Evolutionary conservation across 2,888 invertebrate genomes (phyloP), one percentile per base, ranked within the genome.

Genomic region (Sthenelais limicola): DNA sequence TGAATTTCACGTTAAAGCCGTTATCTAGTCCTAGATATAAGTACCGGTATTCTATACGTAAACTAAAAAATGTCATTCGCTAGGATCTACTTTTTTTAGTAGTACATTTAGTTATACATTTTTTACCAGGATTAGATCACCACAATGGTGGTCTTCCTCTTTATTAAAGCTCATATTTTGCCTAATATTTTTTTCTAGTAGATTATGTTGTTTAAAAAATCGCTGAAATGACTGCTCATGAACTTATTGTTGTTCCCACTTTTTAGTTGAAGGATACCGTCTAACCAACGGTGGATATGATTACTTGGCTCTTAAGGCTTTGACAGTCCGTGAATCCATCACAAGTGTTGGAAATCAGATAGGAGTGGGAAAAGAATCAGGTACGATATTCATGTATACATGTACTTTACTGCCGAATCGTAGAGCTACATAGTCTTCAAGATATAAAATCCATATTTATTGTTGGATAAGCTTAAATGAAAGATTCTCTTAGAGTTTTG

Each of bases 361-460:
- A 82, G 99, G 99, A 47, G 95, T 98, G 43, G 99, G 99, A 52
- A 99, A 99, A 87, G 99, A 99, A 88, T 98, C 98, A 0, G 90
- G 88, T 88, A 78, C 71, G 71, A 54, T 26, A 28, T 15, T 43
- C 12, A 43, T 43, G 47, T 43, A 18, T 12, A 43, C 12, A 43
- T 12, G 47, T 43, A 15, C 47, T 18, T 15, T 43, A 18, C 12
- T 43, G 18, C 18, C 18, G 47, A 12, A 15, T 43, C 12, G 12
- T 43, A 18, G 12, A 15, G 47, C 18, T 12, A 15, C 18, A 43
- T 43, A 43, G 12, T 43, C 47, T 43, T 43, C 18, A 43, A 18
- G 18, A 12, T 43, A 18, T 18, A 43, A 43, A 43, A 18, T 43
- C 18, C 12, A 12, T 43, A 18, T 43, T 15, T 43, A 12, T 15